Base-by-base conservation (phyloP, 30 jellyfish, hydroid and myxozoan genomes). In the Aurelia sp. region DNA sequence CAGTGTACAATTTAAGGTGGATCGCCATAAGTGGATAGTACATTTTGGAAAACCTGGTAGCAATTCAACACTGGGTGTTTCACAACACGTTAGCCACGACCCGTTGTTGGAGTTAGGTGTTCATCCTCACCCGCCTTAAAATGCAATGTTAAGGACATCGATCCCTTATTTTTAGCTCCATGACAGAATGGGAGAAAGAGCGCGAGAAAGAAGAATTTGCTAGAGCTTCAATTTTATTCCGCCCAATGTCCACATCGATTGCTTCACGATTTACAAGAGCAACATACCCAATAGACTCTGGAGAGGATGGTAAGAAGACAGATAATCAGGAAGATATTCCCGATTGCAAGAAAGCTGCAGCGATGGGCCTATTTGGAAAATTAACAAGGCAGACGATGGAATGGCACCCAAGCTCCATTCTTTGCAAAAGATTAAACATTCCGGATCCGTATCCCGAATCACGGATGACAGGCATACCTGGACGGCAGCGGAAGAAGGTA, bases 111-210 rank as follows among this genome's bases (percentile, higher is more conserved):
- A 27, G 33, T 0, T 27, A 0, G 33, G 33, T 2, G 1, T 27
- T 27, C 33, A 27, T 27, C 33, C 33, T 27, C 33, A 27, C 33
- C 33, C 33, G 1, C 2, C 33, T 27, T 27, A 2, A 1, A 27
- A 27, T n/a, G n/a, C 10, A 0, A 37, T 37, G 50, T 5, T 19
- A 13, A 73, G 15, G 20, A 59, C 19, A 35, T 11, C n/a, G 11
- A 8, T 66, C 41, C 18, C 27, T 27, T 40, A 4, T 23, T 82
- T 75, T 13, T 33, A 91, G 98, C 20, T 70, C 96, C 22, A 71
- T 92, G 95, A 92, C 98, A 18, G 98, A 92, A 72, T 92, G 98
- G 98, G 98, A 92, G 64, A 83, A 89, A 60, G 97, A 92, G 71
- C 83, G 98, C 53, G 97, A 92, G 58, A 47, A 64, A 50, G 98